Percentiles rank a stretch among this genome's conserved stretches.
phyloP scores from a whole-genome alignment of 2,888 invertebrate genomes.

The Shargacucullia verbasci region DNA sequence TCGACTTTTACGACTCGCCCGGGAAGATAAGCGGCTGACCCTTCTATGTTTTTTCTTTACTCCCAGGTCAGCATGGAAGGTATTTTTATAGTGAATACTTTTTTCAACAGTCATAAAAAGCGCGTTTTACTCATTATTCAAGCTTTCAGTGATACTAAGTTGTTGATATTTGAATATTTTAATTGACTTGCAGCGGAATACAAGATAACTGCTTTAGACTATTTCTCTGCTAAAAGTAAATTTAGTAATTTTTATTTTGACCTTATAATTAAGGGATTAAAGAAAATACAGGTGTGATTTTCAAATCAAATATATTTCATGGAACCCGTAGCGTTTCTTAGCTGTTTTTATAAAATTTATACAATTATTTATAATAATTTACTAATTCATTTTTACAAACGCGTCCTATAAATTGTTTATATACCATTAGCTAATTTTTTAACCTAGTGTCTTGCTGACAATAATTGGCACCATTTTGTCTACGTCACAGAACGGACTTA shows the following conservation, averaged over 20 bases:
- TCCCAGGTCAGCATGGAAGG: no score
- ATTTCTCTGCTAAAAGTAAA: no score
- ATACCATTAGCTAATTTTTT: slow-evolving; percentile 63
- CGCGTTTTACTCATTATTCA: no score
- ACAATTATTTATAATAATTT: slow-evolving; percentile 74
- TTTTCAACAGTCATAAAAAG: no score
- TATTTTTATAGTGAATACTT: no score
- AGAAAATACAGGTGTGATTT: slow-evolving; percentile 71
- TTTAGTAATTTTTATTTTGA: neutral
- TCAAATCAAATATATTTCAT: slow-evolving; percentile 87
- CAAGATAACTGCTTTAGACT: no score
- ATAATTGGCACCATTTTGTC: slow-evolving; percentile 80
- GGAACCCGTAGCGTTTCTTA: slow-evolving; percentile 89
- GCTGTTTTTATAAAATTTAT: slow-evolving; percentile 85
- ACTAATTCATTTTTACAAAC: slow-evolving; percentile 75
- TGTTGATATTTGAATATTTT: no score
- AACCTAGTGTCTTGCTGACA: slow-evolving; percentile 72
- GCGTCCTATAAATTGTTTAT: slow-evolving; percentile 73
- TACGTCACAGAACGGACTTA: slow-evolving; percentile 43
- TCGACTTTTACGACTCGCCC: no score
- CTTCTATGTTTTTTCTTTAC: no score
- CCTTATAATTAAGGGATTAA: slow-evolving; percentile 24
- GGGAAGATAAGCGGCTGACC: no score
- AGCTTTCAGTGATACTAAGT: no score
- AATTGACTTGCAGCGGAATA: no score